Conservation (phyloP, 2,888 invertebrate genomes). For the Conus canariensis region DNA sequence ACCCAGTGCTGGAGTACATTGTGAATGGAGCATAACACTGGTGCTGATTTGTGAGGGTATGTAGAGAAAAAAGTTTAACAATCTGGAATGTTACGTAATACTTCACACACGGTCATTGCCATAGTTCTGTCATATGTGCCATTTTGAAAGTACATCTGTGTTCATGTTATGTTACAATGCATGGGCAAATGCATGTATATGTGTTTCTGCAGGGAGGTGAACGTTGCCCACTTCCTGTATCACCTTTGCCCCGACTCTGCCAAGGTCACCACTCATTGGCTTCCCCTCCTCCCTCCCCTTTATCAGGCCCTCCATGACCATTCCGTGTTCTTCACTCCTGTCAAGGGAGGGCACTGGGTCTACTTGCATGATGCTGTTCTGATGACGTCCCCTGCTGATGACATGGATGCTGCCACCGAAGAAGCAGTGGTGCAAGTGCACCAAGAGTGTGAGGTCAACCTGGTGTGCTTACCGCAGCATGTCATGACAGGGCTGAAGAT, state of each 20-base stretch:
- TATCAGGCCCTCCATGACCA: neutral
- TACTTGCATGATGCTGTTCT: neutral
- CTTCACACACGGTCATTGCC: no score
- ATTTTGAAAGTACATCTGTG: no score
- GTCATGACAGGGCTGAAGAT: neutral
- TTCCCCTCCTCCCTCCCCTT: conserved; percentile 20
- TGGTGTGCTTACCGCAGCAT: neutral
- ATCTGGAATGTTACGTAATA: no score
- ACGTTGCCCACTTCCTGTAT: neutral
- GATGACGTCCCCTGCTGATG: conserved; percentile 22
- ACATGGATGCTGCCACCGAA: neutral
- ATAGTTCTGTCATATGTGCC: no score
- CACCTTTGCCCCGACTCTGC: neutral
- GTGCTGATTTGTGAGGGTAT: no score
- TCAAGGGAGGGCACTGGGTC: conserved; percentile 1
- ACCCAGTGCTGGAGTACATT: no score
- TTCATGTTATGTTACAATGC: no score
- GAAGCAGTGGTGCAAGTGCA: conserved; percentile 8
- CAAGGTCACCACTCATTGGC: neutral
- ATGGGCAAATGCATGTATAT: no score
- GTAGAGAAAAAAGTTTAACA: no score
- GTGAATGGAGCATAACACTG: no score
- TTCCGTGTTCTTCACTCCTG: conserved; percentile 1
- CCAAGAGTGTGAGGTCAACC: neutral
- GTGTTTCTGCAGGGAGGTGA: no score